Evolutionary conservation across 2,113 vertebrate species (phyloP), one percentile per base, ranked within the genome.

Genomic region (Pedionomus torquatus): DNA sequence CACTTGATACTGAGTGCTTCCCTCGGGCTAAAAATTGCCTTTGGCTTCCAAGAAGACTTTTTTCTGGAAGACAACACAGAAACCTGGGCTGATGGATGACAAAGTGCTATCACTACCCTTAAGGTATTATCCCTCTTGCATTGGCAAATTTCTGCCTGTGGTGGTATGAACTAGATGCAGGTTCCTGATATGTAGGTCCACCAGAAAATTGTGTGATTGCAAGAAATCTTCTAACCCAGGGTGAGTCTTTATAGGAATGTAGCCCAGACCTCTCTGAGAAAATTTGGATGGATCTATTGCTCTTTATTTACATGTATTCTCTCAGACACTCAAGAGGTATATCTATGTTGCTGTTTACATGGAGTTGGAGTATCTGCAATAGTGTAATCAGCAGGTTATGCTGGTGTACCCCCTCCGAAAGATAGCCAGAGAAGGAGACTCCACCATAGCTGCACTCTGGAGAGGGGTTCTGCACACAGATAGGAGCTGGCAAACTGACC

Each of bases 111-210:
- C 43, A 9, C 9, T n/a, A 7, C 17, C 23, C 11, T 30, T 35
- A 21, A 49, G 9, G 17, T 4, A 2, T 68, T 21, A 57, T 60
- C 52, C 43, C 26, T 69, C 41, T 68, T 0, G 0, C 25, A 3
- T 4, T 20, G 25, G 17, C 48, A 91, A 49, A 37, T 57, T 75
- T 52, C 18, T 68, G 66, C 72, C 52, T 16, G 1, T 31, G 31
- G 10, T 82, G 52, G 11, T 48, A 37, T 52, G 69, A 39, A 48
- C 20, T 33, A 48, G 46, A 14, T 28, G 20, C 51, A 74, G 48
- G 39, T 80, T 14, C 39, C 24, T 19, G 9, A 35, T 18, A 9
- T 0, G 1, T 10, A 58, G 9, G 9, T 78, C 14, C 57, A 79
- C 31, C 57, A 72, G 68, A 52, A 81, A 75, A 44, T 5, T 31